Evolutionary conservation across 2,888 invertebrate genomes (phyloP).

Genomic region (Clistopyga incitator): DNA sequence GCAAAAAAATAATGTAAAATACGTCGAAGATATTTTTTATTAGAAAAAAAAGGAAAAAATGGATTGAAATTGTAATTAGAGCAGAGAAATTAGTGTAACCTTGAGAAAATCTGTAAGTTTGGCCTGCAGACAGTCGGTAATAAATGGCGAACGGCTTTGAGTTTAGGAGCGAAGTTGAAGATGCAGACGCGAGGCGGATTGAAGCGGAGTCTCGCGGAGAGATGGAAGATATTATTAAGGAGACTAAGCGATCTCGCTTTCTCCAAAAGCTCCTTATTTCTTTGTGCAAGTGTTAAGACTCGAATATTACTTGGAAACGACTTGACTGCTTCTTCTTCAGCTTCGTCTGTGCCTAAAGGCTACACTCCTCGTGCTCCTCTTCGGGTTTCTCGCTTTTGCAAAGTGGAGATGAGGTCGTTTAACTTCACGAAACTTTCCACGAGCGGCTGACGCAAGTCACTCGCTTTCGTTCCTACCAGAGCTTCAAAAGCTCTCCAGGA

Average conservation of each 20-base stretch:
- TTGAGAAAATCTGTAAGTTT: background rate
- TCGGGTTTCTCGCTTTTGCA: constrained; percentile 52
- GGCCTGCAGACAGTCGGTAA: background rate
- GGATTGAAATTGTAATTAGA: background rate
- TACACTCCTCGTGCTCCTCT: constrained; percentile 15
- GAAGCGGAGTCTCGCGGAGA: background rate
- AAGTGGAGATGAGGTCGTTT: constrained; percentile 73
- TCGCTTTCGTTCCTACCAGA: constrained; percentile 48
- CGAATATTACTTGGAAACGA: background rate
- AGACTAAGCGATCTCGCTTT: background rate
- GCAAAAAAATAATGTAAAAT: too few relatives aligned
- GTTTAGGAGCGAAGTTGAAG: background rate
- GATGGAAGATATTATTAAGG: constrained; percentile 5
- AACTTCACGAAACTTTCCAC: constrained; percentile 71
- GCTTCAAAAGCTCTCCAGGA: constrained; percentile 2
- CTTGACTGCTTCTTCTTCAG: constrained; percentile 13
- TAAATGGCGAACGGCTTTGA: background rate
- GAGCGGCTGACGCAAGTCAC: constrained; percentile 64
- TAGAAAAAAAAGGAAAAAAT: too few relatives aligned
- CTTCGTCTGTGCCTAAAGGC: background rate
- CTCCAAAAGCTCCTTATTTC: background rate
- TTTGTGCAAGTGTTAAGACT: constrained; percentile 10
- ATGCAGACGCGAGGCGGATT: background rate
- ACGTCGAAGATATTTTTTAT: too few relatives aligned
- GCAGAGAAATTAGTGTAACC: background rate